phyloP scores from a whole-genome alignment of 2,113 vertebrate genomes.

The Crypturellus undulatus region DNA sequence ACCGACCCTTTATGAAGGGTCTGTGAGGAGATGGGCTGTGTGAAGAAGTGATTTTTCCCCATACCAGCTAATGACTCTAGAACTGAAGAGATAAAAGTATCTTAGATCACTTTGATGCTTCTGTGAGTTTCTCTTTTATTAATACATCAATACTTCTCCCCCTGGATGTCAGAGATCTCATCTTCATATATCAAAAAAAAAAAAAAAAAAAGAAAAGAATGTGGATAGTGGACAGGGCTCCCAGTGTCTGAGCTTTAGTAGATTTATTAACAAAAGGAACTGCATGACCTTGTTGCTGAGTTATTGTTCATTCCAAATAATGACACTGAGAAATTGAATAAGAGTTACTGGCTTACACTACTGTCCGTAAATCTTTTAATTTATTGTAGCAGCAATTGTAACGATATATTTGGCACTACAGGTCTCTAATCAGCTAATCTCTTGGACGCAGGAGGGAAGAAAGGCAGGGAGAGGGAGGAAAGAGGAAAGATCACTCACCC shows the following conservation, averaged over 20 bases:
- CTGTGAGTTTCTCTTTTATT: not conserved
- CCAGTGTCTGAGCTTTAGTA: not conserved
- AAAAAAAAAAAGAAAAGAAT: not conserved
- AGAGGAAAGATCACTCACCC: not conserved
- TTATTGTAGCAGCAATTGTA: not conserved
- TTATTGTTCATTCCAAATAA: conserved; percentile 10
- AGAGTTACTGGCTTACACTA: not conserved
- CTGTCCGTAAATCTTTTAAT: not conserved
- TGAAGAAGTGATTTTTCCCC: not conserved
- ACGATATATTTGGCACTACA: not conserved
- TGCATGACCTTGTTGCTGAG: not conserved
- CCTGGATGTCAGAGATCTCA: not conserved
- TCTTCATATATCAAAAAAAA: not conserved
- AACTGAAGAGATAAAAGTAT: not conserved
- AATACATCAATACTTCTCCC: not conserved
- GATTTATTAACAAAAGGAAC: not conserved
- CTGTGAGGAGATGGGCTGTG: not conserved
- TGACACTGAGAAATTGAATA: not conserved
- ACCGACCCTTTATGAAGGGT: not conserved
- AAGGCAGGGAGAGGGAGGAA: not conserved
- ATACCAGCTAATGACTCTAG: not conserved
- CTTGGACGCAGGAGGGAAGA: not conserved
- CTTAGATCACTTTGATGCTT: not conserved
- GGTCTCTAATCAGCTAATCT: not conserved
- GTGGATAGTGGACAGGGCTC: not conserved